Conservation (phyloP, 2,113 vertebrate genomes). For the Panurus biarmicus region DNA sequence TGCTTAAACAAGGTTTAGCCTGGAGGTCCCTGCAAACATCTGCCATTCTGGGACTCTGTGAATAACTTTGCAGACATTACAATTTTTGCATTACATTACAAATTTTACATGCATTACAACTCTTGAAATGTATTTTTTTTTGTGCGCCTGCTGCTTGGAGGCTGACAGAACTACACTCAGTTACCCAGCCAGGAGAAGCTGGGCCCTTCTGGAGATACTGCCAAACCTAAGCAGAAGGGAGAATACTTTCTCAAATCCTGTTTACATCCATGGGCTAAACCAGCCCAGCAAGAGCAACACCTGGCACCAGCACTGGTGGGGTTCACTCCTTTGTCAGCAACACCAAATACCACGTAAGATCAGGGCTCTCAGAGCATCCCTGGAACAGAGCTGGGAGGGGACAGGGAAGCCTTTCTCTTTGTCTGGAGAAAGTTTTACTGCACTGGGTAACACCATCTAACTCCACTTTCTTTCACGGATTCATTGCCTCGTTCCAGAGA, state of each 20-base stretch:
- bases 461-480: background rate
- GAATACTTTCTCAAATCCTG: background rate
- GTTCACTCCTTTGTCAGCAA: background rate
- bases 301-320: background rate
- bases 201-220: background rate
- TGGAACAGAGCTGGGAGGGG: background rate
- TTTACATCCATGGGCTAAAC: background rate
- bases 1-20: background rate
- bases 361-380: background rate
- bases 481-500: constrained; percentile 34
- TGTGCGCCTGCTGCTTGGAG: background rate
- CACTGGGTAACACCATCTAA: background rate
- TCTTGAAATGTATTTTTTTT: background rate
- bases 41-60: background rate
- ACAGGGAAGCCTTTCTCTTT: background rate
- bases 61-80: background rate
- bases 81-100: background rate
- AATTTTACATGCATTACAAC: background rate
- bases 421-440: background rate
- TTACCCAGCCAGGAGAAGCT: accelerated
- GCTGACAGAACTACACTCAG: background rate
- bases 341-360: background rate
- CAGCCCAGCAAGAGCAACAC: background rate
- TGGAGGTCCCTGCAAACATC: background rate
- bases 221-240: background rate